Base-by-base conservation (phyloP, 2,888 invertebrate genomes). In the Coelogynopora nodosa region DNA sequence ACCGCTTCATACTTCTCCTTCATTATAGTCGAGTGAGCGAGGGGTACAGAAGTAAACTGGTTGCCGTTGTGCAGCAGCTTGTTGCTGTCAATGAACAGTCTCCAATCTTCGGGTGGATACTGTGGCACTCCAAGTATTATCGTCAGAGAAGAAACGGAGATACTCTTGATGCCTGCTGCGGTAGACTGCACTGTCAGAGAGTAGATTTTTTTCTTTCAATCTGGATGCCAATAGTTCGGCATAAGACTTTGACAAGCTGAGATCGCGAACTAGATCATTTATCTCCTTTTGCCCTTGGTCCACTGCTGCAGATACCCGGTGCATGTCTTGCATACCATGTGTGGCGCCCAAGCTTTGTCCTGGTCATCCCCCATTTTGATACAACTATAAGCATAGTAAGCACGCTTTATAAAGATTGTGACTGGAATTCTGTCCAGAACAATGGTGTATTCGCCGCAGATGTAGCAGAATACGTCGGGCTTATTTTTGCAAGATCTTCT, bases 1-100 rank as follows among this genome's bases (percentile, higher is more conserved):
- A 67, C 84, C 67, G 84, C 31, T 84, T 84, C 31, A 80, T 84
- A 31, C 67, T 84, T 84, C 31, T 84, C 67, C 67, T 84, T 80
- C 84, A 84, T n/a, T 67, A 26, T 84, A 84, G 85, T 26, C 30
- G 27, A 85, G 85, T 85, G 85, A 84, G 85, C 85, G 26, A 85
- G 0, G n/a, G 31, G 67, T 84, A 84, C 2, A 85, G 85, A 85
- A 67, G 85, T 74, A 85, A 85, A 85, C 85, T 85, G 67, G 74
- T 85, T 85, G 82, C 80, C 85, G 29, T 26, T 85, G 82, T 85
- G 85, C 26, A 82, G 84, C 26, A 85, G 85, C 80, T 84, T 85
- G 30, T 67, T 27, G 85, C 83, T 85, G 85, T 84, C 85, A 80
- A 82, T 85, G 18, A 84, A 85, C 5, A 84, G 26, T 85, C 82